These are phyloP conservation scores for Motacilla alba DNA, from an alignment of 2,113 vertebrate genomes.

Conservation along the genomic window DNA sequence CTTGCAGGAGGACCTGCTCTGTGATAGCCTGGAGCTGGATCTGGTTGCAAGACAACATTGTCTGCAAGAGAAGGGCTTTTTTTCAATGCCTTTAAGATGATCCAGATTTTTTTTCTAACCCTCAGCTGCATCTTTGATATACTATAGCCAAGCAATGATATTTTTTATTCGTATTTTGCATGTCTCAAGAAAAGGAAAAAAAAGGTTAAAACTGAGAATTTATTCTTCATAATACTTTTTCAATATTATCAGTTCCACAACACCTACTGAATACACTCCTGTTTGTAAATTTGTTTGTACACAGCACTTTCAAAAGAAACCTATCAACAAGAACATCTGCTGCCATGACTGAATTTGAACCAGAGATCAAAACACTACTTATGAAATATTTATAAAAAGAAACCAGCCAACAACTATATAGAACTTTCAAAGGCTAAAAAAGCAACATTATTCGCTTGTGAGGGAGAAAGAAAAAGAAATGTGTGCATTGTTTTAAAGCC, in stretches of 20 bases:
- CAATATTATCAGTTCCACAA: not conserved
- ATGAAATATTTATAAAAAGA: constrained; percentile 35
- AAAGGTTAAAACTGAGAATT: not conserved
- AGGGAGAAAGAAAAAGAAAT: not conserved
- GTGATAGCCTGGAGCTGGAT: not conserved
- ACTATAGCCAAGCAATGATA: not conserved
- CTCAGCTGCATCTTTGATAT: not conserved
- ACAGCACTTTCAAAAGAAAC: not conserved
- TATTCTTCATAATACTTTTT: not conserved
- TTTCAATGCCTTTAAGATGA: not conserved
- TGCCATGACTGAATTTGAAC: constrained; percentile 4
- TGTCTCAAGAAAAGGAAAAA: not conserved
- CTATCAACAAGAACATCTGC: not conserved
- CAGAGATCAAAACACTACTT: constrained; percentile 16
- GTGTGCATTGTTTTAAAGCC: not conserved
- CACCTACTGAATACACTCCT: not conserved
- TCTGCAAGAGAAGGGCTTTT: not conserved
- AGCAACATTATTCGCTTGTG: not conserved
- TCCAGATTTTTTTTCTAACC: not conserved
- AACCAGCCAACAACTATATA: not conserved
- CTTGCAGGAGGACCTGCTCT: not conserved
- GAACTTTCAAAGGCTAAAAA: not conserved
- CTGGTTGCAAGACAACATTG: rapidly evolving
- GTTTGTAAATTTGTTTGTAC: not conserved
- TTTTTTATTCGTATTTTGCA: not conserved